These are phyloP conservation scores for Azemiops feae DNA, from an alignment of 2,113 vertebrate genomes.

Conservation along the genomic window DNA sequence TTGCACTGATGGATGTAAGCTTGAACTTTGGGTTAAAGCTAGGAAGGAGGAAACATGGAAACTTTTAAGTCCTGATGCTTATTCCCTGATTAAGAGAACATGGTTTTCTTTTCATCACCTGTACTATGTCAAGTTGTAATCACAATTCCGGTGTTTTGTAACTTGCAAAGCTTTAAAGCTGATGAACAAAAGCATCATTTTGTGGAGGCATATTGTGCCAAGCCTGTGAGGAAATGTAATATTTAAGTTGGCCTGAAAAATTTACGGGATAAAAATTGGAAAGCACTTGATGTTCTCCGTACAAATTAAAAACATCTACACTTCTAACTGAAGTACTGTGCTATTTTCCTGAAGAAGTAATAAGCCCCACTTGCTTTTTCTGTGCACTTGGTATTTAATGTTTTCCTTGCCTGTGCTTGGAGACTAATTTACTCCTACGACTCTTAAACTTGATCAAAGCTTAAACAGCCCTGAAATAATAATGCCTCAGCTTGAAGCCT, in stretches of 20 bases:
- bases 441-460: slow-evolving; percentile 12
- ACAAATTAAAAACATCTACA: not conserved
- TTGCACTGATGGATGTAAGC: not conserved
- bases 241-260: not conserved
- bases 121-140: not conserved
- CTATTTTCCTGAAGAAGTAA: slow-evolving; percentile 1
- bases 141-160: not conserved
- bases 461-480: slow-evolving; percentile 26
- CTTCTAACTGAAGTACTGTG: slow-evolving; percentile 5
- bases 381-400: not conserved
- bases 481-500: slow-evolving; percentile 19
- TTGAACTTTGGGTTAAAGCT: not conserved
- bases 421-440: slow-evolving; percentile 1
- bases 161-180: not conserved
- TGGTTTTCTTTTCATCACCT: not conserved
- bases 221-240: not conserved
- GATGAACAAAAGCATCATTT: not conserved
- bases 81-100: not conserved
- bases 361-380: not conserved
- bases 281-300: not conserved
- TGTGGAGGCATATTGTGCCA: not conserved
- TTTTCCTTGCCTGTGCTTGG: not conserved
- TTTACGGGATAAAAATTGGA: not conserved
- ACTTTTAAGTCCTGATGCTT: not conserved
- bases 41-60: no score